Conservation (phyloP, 1,140 invertebrate genomes). For the Polyergus mexicanus region DNA sequence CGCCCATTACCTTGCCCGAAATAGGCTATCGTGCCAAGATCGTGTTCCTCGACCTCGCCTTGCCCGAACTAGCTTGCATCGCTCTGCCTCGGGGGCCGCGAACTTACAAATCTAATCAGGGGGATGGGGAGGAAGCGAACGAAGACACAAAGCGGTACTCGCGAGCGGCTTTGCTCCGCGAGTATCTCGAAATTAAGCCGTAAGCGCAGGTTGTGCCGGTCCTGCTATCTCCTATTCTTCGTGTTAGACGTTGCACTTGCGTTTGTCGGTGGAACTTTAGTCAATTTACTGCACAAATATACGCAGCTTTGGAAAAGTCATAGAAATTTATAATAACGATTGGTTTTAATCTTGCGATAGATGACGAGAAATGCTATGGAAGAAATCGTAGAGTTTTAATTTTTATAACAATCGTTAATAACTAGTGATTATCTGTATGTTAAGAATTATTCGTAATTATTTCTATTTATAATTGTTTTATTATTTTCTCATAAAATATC, state of each 20-base stretch:
- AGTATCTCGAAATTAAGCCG: conserved; percentile 59
- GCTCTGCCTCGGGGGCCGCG: conserved; percentile 36
- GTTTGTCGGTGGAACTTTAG: not conserved
- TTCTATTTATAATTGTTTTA: no score
- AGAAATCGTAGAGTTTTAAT: not conserved
- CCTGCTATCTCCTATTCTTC: not conserved
- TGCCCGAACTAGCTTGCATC: conserved; percentile 22
- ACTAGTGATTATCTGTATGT: not conserved
- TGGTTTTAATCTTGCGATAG: not conserved
- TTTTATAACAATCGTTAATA: not conserved
- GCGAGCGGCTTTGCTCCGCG: conserved; percentile 31
- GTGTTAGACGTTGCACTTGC: not conserved
- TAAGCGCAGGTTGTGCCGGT: conserved; percentile 4
- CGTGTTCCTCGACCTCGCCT: conserved; percentile 58
- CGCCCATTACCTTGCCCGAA: conserved; percentile 77
- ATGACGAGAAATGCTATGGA: not conserved
- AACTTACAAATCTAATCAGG: conserved; percentile 73
- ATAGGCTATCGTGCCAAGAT: conserved; percentile 78
- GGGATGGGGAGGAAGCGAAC: conserved; percentile 1
- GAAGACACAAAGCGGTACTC: conserved; percentile 67
- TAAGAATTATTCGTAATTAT: no score
- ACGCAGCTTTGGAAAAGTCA: not conserved
- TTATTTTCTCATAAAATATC: no score
- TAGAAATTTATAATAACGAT: not conserved
- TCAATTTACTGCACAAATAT: not conserved